A percentile compares a stretch with the other conserved stretches of the same genome.
phyloP scores from a whole-genome alignment of 1,140 invertebrate genomes.

The Papilio polyxenes region DNA sequence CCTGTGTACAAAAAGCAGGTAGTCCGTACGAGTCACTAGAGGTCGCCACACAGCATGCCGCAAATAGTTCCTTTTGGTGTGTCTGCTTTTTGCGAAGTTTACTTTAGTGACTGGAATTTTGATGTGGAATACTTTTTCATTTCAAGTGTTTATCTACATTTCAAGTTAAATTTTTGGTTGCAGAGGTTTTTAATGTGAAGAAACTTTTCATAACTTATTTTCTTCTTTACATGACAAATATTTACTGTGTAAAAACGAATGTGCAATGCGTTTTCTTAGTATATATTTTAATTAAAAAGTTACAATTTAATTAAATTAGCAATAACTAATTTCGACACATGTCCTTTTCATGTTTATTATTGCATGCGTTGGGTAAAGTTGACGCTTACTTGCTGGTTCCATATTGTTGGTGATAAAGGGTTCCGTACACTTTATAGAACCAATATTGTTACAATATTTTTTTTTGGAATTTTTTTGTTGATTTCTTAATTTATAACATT shows the following conservation, averaged over 20 bases:
- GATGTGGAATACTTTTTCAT: constrained; percentile 50
- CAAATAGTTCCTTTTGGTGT: constrained; percentile 54
- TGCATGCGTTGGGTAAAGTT: background rate
- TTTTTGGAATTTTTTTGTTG: too few species aligned
- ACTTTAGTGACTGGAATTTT: constrained; percentile 50
- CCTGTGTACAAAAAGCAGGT: constrained; percentile 71
- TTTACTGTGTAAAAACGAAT: background rate
- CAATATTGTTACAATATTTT: background rate
- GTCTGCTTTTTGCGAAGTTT: constrained; percentile 64
- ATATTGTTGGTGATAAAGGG: background rate
- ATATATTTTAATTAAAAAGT: background rate
- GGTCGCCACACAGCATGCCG: constrained; percentile 52
- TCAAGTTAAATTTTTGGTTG: background rate
- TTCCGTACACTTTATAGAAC: background rate
- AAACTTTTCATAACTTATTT: background rate
- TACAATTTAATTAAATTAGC: background rate
- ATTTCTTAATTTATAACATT: too few species aligned
- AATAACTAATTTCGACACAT: constrained; percentile 8
- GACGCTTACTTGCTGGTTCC: background rate
- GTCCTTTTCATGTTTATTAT: constrained; percentile 6
- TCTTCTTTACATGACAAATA: background rate
- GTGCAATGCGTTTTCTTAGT: background rate
- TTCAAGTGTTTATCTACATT: constrained; percentile 39
- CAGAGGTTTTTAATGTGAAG: background rate
- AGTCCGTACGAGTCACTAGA: constrained; percentile 65